Conservation (phyloP, 2,797 vertebrate genomes). For the Lutjanus campechanus region DNA sequence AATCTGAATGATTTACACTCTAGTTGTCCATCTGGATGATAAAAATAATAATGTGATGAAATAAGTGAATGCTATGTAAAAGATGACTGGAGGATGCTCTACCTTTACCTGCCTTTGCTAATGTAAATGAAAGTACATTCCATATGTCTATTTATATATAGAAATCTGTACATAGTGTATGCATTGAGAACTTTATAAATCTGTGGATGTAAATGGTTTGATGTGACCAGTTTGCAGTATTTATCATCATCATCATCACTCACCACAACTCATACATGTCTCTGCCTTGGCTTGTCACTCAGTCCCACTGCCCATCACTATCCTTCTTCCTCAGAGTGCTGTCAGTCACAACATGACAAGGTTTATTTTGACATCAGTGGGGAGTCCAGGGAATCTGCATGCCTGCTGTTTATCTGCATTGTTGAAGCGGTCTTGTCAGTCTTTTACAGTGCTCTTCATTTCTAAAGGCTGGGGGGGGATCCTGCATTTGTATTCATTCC, state of each 20-base stretch:
- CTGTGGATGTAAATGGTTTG: constrained; percentile 76
- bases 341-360: constrained; percentile 15
- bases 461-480: background rate
- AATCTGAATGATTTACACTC: constrained; percentile 22
- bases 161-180: constrained; percentile 73
- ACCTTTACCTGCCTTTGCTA: constrained; percentile 82
- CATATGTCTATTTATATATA: constrained; percentile 74
- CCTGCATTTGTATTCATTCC: constrained; percentile 5
- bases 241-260: constrained; percentile 56
- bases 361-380: constrained; percentile 9
- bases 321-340: constrained; percentile 6
- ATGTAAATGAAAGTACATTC: constrained; percentile 86
- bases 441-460: background rate
- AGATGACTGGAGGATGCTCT: constrained; percentile 57
- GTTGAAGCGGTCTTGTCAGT: background rate
- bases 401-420: constrained; percentile 23
- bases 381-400: constrained; percentile 44
- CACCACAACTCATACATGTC: constrained; percentile 6
- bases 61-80: constrained; percentile 52
- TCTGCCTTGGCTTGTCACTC: constrained; percentile 29
- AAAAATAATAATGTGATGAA: constrained; percentile 30
- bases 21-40: constrained; percentile 6
- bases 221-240: constrained; percentile 70
- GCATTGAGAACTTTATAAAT: constrained; percentile 82
- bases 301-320: background rate